Percentiles rank a stretch among this genome's conserved stretches.
Conservation (phyloP, 1,140 invertebrate genomes). For the Nixonia krombeini region DNA sequence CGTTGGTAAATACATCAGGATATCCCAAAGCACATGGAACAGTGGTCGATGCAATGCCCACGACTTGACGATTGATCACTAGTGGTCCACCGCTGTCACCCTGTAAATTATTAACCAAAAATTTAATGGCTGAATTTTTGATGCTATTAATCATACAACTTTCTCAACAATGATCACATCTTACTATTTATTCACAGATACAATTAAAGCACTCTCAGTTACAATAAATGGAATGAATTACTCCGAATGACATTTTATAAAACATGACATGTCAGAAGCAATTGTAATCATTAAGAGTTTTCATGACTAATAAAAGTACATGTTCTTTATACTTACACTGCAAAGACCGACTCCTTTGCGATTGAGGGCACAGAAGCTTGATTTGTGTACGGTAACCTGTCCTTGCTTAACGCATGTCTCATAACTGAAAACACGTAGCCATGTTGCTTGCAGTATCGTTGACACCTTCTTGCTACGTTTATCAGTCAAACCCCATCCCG, state of each 20-base stretch:
- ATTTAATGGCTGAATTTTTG: neutral
- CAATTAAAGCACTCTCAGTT: too few relatives aligned
- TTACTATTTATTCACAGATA: too few relatives aligned
- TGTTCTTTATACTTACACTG: too few relatives aligned
- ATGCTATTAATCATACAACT: neutral
- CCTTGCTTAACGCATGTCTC: neutral
- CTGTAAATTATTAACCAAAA: constrained; percentile 5
- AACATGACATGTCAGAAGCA: too few relatives aligned
- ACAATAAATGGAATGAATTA: too few relatives aligned
- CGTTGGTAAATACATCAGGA: constrained; percentile 24
- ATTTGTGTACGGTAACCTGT: neutral
- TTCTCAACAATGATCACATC: neutral
- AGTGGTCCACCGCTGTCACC: constrained; percentile 22
- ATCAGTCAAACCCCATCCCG: neutral
- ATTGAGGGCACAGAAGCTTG: neutral
- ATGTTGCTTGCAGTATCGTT: neutral
- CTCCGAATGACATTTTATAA: too few relatives aligned
- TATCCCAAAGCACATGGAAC: constrained; percentile 5
- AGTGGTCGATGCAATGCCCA: constrained; percentile 10
- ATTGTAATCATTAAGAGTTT: too few relatives aligned
- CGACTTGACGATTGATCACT: neutral
- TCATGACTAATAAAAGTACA: too few relatives aligned
- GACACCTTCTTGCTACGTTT: neutral
- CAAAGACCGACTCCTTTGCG: too few relatives aligned
- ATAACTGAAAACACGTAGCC: neutral